Base-by-base conservation (phyloP, 1,140 invertebrate species). In the Achatina immaculata region DNA sequence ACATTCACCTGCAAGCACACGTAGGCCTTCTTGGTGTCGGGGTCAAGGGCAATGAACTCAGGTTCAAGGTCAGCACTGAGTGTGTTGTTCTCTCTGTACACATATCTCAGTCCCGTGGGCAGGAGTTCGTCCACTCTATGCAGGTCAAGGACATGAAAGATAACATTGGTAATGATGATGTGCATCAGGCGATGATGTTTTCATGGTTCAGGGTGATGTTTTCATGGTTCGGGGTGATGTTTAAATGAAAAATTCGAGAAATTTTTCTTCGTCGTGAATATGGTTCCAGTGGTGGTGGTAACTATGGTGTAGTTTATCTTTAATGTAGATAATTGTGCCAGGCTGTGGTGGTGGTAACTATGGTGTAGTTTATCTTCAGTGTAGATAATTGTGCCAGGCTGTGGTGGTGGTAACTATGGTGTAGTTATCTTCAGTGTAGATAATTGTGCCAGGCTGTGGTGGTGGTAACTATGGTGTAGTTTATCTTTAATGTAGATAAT, bases 31-130 rank as follows among this genome's bases (percentile, higher is more conserved):
- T 73, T 73, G 34, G 3, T 7, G 1, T n/a, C 24, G 7, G 28
- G 3, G 40, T 45, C 45, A 42, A 36, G 69, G 45, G 38, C 40
- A 38, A 73, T 73, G 40, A 73, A 73, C 40, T 42, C 40, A 4
- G 38, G 31, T 42, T 73, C 69, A 2, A 73, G 16, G 69, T 73
- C 69, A 28, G 40, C 69, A 31, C 34, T 42, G 21, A 73, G 31
- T 19, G 34, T 73, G 69, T 73, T 73, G 69, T 73, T 42, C 7
- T 42, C 45, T 43, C 51, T 11, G 51, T 73, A 42, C 34, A 73
- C 69, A 24, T n/a, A 73, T 11, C 69, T 16, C 16, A 73, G 36
- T 1, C 69, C 69, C 21, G 16, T 24, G 14, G 40, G 40, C 7
- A 28, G 31, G 21, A 73, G 40, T 24, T 73, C 69, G 3, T 40